A percentile compares a stretch with the other conserved stretches of the same genome.
Evolutionary conservation across 2,797 vertebrate genomes (phyloP).

Genomic region (Sorex maritimensis): DNA sequence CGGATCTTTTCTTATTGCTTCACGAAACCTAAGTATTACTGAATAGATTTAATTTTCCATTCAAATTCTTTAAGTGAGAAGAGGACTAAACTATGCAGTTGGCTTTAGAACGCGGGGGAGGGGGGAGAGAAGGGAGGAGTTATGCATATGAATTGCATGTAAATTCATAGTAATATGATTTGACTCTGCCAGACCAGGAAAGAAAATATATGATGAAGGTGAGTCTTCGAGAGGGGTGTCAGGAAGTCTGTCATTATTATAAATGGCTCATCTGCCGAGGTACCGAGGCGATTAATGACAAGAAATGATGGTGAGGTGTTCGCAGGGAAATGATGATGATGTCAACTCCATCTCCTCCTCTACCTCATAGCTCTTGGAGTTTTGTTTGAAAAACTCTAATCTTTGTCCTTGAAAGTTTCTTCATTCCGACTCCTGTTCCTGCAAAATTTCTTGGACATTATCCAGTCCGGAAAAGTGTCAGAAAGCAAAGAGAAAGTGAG

Average conservation of each 20-base stretch:
- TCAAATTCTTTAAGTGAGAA: conserved; percentile 59
- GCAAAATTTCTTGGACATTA: conserved; percentile 62
- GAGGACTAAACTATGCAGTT: neutral
- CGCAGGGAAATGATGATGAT: neutral
- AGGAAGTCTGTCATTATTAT: conserved; percentile 25
- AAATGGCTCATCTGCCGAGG: conserved; percentile 18
- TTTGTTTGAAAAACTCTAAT: conserved; percentile 22
- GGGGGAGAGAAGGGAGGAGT: neutral
- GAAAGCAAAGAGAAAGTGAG: neutral
- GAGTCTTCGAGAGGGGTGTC: conserved; percentile 48
- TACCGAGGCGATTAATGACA: neutral
- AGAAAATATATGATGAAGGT: conserved; percentile 73
- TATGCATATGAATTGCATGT: conserved; percentile 64
- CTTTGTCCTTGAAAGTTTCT: conserved; percentile 61
- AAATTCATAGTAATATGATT: conserved; percentile 67
- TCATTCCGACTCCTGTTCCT: conserved; percentile 42
- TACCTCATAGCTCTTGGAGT: neutral
- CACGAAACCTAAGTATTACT: neutral
- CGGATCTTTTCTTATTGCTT: neutral
- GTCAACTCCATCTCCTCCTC: neutral
- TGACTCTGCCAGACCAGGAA: conserved; percentile 71
- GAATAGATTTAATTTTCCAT: conserved; percentile 26
- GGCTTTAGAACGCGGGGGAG: neutral
- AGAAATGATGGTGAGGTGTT: neutral
- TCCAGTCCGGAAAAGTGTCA: conserved; percentile 4